Base-by-base conservation (phyloP, 1,140 invertebrate genomes). In the Drosophila sucinea region DNA sequence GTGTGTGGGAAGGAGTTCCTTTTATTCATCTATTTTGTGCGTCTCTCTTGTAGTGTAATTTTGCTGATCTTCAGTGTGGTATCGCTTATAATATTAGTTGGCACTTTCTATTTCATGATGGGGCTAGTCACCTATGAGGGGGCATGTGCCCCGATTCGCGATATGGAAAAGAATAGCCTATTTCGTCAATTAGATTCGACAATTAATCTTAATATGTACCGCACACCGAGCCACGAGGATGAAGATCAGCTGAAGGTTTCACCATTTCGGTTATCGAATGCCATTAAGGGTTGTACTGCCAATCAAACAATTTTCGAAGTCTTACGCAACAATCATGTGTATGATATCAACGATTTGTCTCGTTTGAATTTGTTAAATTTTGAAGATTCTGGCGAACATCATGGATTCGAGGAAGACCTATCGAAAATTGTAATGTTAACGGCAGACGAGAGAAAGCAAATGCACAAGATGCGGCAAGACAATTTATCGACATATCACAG, bases 61-160 rank as follows among this genome's bases (percentile, higher is more conserved):
- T 94, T 94, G 76, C 92, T 97, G 56, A 97, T 96, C 78, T 97
- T 98, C 92, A 86, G 97, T 11, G 93, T 96, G 62, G 95, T 95
- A 27, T 95, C 95, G 44, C 91, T 95, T 11, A 90, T 98, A 54
- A 94, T 96, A 90, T 87, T 95, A n/a, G 92, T 97, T 44, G 94
- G 95, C 3, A 80, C 96, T 0, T 93, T 93, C 0, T 94, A 96
- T 81, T 97, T 98, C 93, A 77, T 96, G 2, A 84, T 94, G 10
- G 97, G 97, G 5, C 93, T 96, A 2, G 86, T 95, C 0, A 87
- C 94, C 1, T 95, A 97, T 86, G 94, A 96, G 51, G 94, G 95
- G 30, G 91, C 96, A 32, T 98, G 97, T 92, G 95, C 96, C 60
- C 95, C 96, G 17, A 91, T 97, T 17, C 93, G 95, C 23, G 94